Evolutionary conservation across 2,113 vertebrate species (phyloP).

Genomic region (Gorsachius goisagi): DNA sequence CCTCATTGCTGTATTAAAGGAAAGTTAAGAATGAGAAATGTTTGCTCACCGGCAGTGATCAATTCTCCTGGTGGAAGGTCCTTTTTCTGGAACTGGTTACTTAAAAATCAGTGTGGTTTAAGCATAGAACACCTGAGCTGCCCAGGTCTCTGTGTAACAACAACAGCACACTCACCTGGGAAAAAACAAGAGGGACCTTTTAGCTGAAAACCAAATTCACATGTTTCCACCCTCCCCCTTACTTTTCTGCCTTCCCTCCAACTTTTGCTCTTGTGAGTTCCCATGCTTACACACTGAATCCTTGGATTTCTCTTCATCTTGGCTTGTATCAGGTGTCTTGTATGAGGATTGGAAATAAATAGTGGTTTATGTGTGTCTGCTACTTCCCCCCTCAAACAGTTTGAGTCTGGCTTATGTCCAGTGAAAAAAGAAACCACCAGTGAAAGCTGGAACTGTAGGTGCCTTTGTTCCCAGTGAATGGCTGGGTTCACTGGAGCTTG

Average conservation of each 20-base stretch:
- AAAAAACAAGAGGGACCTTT: slow-evolving; percentile 7
- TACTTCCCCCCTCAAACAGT: slow-evolving; percentile 20
- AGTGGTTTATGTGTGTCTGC: slow-evolving; percentile 46
- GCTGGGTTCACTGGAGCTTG: slow-evolving; percentile 32
- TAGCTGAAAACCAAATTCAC: background rate
- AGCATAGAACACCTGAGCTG: slow-evolving; percentile 31
- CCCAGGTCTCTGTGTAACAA: background rate
- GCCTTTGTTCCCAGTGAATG: slow-evolving; percentile 64
- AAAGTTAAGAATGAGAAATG: slow-evolving; percentile 31
- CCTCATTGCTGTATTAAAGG: background rate
- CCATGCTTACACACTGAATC: slow-evolving; percentile 29
- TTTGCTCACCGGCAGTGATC: slow-evolving; percentile 61
- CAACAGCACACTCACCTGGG: slow-evolving; percentile 21
- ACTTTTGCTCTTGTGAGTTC: slow-evolving; percentile 27
- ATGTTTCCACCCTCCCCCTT: slow-evolving; percentile 21
- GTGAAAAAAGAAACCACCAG: slow-evolving; percentile 43
- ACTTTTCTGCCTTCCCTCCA: background rate
- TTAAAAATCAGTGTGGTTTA: slow-evolving; percentile 53
- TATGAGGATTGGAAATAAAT: slow-evolving; percentile 54
- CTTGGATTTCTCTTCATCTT: slow-evolving; percentile 23
- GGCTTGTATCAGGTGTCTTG: slow-evolving; percentile 63
- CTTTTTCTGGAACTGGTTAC: slow-evolving; percentile 8
- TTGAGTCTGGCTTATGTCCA: slow-evolving; percentile 59
- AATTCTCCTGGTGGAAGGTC: background rate
- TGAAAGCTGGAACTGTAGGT: slow-evolving; percentile 57